Conservation (phyloP, 1,140 invertebrate genomes). For the Drosophila sulfurigaster region DNA sequence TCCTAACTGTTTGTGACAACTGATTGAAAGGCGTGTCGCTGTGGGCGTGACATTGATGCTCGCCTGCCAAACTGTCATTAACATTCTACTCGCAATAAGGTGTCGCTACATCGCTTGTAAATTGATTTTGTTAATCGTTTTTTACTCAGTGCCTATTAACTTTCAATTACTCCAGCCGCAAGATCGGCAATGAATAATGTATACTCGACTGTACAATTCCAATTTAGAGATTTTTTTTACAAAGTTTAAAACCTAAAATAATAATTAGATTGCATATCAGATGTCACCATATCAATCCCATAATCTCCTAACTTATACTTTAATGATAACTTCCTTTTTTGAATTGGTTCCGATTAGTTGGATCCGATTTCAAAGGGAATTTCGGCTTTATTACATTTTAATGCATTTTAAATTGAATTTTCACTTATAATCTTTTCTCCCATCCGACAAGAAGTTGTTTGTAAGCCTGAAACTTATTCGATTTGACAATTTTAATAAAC, state of each 20-base stretch:
- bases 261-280: too few relatives aligned
- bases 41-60: constrained; percentile 10
- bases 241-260: not conserved
- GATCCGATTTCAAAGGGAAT: too few relatives aligned
- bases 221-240: not conserved
- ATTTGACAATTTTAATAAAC: constrained; percentile 51
- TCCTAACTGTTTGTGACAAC: constrained; percentile 3
- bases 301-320: too few relatives aligned
- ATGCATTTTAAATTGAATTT: too few relatives aligned
- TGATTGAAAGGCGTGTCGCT: constrained; percentile 24
- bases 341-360: too few relatives aligned
- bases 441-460: not conserved
- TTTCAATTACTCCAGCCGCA: not conserved
- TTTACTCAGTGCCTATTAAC: not conserved
- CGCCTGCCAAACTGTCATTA: constrained; percentile 26
- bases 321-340: too few relatives aligned
- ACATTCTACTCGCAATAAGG: constrained; percentile 2
- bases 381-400: too few relatives aligned
- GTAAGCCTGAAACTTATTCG: constrained; percentile 4
- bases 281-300: too few relatives aligned
- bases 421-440: too few relatives aligned
- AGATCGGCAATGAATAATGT: not conserved
- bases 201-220: not conserved
- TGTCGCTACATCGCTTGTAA: constrained; percentile 7
- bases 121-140: constrained; percentile 16